Conservation (phyloP, 2,113 vertebrate species). For the Corvus cornix region DNA sequence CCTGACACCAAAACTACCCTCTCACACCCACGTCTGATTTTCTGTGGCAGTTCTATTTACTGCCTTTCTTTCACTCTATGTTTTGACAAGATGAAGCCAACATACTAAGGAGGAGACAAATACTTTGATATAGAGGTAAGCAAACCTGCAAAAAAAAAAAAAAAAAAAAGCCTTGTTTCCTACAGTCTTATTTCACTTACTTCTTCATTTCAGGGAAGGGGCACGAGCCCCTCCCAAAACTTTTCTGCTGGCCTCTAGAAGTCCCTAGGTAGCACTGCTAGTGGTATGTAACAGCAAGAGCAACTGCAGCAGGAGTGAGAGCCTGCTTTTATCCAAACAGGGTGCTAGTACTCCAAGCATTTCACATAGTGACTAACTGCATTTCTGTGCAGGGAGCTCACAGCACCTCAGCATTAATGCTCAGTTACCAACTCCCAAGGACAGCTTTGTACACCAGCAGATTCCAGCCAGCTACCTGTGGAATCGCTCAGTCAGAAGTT, state of each 20-base stretch:
- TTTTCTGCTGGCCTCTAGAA: not conserved
- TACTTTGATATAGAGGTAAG: not conserved
- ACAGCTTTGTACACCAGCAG: not conserved
- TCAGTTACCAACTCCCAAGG: not conserved
- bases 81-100: not conserved
- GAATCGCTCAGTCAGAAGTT: not conserved
- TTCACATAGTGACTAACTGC: not conserved
- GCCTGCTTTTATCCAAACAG: not conserved
- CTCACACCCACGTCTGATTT: not conserved
- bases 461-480: not conserved
- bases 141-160: not conserved
- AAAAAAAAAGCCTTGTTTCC: not conserved
- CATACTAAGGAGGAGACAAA: not conserved
- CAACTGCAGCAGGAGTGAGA: not conserved
- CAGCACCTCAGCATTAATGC: not conserved
- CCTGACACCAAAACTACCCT: not conserved
- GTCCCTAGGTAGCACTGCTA: not conserved
- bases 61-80: not conserved
- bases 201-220: not conserved
- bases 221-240: not conserved
- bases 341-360: not conserved
- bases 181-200: not conserved
- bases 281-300: not conserved
- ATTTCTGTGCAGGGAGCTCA: not conserved
- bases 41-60: not conserved